phyloP scores from a whole-genome alignment of 1,140 invertebrate genomes.

The Akabosia matsudoensis region DNA sequence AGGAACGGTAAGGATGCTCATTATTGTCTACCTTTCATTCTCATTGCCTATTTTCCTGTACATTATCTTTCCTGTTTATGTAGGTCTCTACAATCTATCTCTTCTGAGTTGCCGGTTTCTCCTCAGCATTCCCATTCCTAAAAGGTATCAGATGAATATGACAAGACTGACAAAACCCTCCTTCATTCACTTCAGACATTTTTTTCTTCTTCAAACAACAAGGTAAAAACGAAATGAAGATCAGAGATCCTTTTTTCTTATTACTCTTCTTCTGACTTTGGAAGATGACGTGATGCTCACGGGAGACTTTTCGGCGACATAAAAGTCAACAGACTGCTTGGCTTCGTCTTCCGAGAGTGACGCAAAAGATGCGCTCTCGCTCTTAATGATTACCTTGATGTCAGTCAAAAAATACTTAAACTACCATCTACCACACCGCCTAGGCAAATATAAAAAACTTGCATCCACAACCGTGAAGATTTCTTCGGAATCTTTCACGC shows the following conservation, averaged over 20 bases:
- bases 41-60: no score
- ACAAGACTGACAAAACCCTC: background rate
- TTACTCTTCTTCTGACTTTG: background rate
- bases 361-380: background rate
- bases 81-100: no score
- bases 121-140: background rate
- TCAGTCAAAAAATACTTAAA: background rate
- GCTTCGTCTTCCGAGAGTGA: constrained; percentile 13
- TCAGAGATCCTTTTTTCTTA: background rate
- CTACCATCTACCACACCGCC: background rate
- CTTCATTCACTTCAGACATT: constrained; percentile 14
- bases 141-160: background rate
- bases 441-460: no score
- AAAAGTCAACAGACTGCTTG: constrained; percentile 38
- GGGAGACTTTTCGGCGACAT: constrained; percentile 40
- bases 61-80: no score
- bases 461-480: no score
- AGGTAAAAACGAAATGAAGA: background rate
- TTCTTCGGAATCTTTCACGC: no score
- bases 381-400: constrained; percentile 12
- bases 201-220: constrained; percentile 8
- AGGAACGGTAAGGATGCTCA: background rate
- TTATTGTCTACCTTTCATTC: no score
- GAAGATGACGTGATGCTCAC: constrained; percentile 23
- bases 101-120: no score